phyloP scores from a whole-genome alignment of 2,888 invertebrate species.

The Amblyteles armatorius region DNA sequence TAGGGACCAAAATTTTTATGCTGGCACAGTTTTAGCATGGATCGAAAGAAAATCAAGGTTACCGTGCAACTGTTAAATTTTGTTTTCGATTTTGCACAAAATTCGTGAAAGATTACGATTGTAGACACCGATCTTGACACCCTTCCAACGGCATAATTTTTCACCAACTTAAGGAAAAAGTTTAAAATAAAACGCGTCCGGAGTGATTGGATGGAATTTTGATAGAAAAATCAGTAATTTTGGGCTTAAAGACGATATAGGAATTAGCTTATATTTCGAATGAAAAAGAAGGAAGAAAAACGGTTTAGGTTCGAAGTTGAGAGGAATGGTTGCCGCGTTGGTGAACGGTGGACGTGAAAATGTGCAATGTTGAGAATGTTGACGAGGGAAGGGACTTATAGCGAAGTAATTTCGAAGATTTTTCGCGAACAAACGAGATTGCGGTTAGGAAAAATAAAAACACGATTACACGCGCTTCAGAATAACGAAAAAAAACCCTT shows the following conservation, averaged over 20 bases:
- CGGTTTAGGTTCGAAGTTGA: not conserved
- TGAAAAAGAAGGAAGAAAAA: not conserved
- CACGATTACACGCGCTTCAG: constrained; percentile 56
- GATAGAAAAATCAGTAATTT: not conserved
- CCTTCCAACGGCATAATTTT: constrained; percentile 26
- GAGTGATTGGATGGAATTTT: constrained; percentile 47
- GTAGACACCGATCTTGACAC: constrained; percentile 28
- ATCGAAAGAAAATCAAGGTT: not conserved
- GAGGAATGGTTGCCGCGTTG: constrained; percentile 8
- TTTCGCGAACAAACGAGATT: constrained; percentile 42
- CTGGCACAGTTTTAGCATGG: constrained; percentile 30
- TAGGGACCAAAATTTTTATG: constrained; percentile 79
- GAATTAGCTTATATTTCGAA: not conserved
- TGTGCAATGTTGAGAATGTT: constrained; percentile 64
- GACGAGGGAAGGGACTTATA: constrained; percentile 51
- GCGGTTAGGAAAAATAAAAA: constrained; percentile 39
- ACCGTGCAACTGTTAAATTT: constrained; percentile 24
- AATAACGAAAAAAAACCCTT: constrained; percentile 45
- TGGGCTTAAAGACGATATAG: constrained; percentile 5
- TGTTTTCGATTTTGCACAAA: constrained; percentile 2
- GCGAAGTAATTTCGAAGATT: constrained; percentile 52
- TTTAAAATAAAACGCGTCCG: constrained; percentile 28
- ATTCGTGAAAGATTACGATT: constrained; percentile 31
- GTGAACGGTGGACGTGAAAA: constrained; percentile 55
- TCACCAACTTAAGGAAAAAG: constrained; percentile 7